A percentile compares a stretch with the other conserved stretches of the same genome.
Evolutionary conservation across 2,797 vertebrate species (phyloP).

Genomic region (Sebastes cheni): DNA sequence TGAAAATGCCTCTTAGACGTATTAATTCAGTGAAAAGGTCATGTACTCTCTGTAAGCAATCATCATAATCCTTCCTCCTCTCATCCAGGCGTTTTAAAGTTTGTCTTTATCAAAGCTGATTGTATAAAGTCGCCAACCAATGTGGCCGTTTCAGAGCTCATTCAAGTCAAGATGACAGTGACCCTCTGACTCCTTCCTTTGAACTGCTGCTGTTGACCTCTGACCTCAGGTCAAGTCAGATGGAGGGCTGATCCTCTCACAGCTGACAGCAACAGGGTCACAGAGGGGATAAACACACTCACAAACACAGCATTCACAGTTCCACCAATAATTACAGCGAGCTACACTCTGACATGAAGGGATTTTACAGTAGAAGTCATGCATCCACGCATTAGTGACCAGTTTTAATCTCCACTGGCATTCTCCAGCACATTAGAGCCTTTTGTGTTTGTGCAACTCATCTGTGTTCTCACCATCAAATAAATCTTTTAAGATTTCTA

Average conservation of each 20-base stretch:
- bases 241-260: constrained; percentile 21
- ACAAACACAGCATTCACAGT: neutral
- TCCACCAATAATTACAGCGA: neutral
- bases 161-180: constrained; percentile 20
- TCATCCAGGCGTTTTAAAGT: neutral
- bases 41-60: neutral
- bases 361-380: constrained; percentile 21
- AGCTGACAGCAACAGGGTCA: constrained; percentile 39
- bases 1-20: neutral
- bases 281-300: constrained; percentile 18
- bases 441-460: constrained; percentile 14
- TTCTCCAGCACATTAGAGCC: constrained; percentile 10
- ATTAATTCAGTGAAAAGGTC: neutral
- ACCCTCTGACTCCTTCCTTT: constrained; percentile 27
- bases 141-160: constrained; percentile 5
- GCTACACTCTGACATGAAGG: constrained; percentile 1
- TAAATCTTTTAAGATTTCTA: neutral
- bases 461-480: neutral
- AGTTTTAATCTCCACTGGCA: constrained; percentile 34
- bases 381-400: constrained; percentile 20
- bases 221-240: constrained; percentile 39
- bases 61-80: neutral
- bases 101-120: neutral
- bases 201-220: constrained; percentile 36
- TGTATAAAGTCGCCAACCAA: neutral